Evolutionary conservation across 2,797 vertebrate species (phyloP), one percentile per base, ranked within the genome.

Genomic region (Eleutherodactylus coqui): DNA sequence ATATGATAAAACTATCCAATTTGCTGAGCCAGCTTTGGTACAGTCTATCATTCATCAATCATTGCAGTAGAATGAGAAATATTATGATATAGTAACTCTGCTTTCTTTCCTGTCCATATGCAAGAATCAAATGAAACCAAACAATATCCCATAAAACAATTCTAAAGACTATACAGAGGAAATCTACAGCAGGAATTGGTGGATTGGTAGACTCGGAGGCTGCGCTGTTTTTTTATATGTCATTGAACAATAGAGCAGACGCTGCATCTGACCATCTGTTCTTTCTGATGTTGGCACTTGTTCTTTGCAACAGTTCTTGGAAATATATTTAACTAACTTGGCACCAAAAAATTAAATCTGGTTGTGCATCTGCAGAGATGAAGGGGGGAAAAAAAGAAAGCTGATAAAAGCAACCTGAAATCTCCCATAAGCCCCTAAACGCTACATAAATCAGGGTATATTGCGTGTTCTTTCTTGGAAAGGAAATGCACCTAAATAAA

Each of bases 271-370:
- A 87, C 86, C 86, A 87, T 87, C 86, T 87, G 86, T 62, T 87
- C 82, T 43, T 75, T 45, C 53, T 77, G 75, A 58, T 62, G 73
- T 67, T 87, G 86, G 86, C 86, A 87, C 86, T 84, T 80, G 58
- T 75, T 83, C 86, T 87, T 51, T 67, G 70, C 83, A 87, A 85
- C 82, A 87, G 76, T 83, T 87, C 77, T 55, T 87, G 82, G 41
- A 87, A 87, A 87, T 87, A 87, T 87, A 87, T 87, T 87, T 87
- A 84, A 76, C 77, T 84, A 87, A 76, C 86, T 83, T 87, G 86
- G 86, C 86, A 87, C 69, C 69, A 81, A 55, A 75, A 75, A 45
- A 76, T 53, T 62, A 80, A 87, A 83, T 87, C 82, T 87, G 86
- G 86, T 85, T 85, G 82, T 84, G 82, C 86, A 87, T 87, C 82